Base-by-base conservation (phyloP, 2,113 vertebrate genomes). In the Tachysurus fulvidraco region DNA sequence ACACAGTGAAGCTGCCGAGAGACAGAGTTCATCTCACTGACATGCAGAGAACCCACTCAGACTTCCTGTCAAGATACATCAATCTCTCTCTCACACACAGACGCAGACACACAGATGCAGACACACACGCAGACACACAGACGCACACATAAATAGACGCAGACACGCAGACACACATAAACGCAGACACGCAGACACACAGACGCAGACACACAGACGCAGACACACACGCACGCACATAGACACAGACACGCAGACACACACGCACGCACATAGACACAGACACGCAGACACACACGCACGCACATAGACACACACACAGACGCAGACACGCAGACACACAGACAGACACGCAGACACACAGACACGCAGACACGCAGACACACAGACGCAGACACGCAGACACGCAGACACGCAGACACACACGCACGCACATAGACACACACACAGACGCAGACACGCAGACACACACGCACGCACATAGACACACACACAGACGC, bases 41-140 rank as follows among this genome's bases (percentile, higher is more conserved):
- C 78, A 36, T 23, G 78, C 78, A 41, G 19, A 41, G 1, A 4
- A 30, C 78, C 78, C 19, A 14, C 77, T 36, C 76, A 55, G 54
- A 59, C 55, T 80, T 59, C n/a, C 78, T 80, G 78, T 59, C 78
- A 60, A 59, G 55, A 80, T 23, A 59, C 78, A 13, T 80, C 30
- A 59, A 59, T 41, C 78, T 4, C 28, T 17, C 30, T 41, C 30
- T 44, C 30, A 62, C 60, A n/a, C 60, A 74, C 71, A 74, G 41
- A 23, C 46, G 0, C 46, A 2, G 8, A 3, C 46, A 17, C 55
- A 17, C 17, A n/a, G n/a, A n/a, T n/a, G n/a, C n/a, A n/a, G n/a
- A 19, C 71, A 21, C 36, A 21, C 41, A 11, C 46, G 0, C 46
- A 3, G 5, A 0, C 46, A 50, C 46, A 50, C 46, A 50, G 2